phyloP scores from a whole-genome alignment of 2,888 invertebrate species.

The Candidula unifasciata region DNA sequence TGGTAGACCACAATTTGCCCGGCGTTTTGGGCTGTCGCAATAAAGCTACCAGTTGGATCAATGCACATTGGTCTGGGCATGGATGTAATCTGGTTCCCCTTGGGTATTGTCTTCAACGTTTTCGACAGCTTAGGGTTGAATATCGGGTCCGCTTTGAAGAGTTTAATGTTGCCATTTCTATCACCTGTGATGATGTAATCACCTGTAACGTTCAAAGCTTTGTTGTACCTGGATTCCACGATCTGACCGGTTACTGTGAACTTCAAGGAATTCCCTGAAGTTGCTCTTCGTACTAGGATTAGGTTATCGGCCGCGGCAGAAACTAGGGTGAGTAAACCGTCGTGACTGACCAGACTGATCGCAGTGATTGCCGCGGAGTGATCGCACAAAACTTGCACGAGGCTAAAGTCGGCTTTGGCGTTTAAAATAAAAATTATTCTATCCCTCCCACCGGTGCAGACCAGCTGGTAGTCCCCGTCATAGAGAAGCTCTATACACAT shows the following conservation, averaged over 20 bases:
- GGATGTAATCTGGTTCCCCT: background rate
- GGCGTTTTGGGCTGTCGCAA: constrained; percentile 20
- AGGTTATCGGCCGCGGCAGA: constrained; percentile 43
- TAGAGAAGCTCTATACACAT: constrained; percentile 46
- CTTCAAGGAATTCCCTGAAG: constrained; percentile 22
- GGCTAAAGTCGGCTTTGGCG: constrained; percentile 41
- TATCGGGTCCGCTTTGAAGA: constrained; percentile 32
- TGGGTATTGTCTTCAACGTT: constrained; percentile 17
- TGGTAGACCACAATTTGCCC: constrained; percentile 42
- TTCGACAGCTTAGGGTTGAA: constrained; percentile 34
- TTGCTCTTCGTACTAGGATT: constrained; percentile 39
- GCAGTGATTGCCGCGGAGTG: constrained; percentile 46
- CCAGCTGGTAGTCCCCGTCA: constrained; percentile 40
- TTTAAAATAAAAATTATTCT: constrained; percentile 46
- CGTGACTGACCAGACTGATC: constrained; percentile 35
- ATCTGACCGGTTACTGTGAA: constrained; percentile 46
- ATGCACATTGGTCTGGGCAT: constrained; percentile 28
- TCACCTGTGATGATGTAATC: constrained; percentile 40
- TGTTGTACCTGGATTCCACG: constrained; percentile 29
- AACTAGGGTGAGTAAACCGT: constrained; percentile 36
- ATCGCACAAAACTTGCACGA: constrained; percentile 46
- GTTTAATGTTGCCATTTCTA: constrained; percentile 33
- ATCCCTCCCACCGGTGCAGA: constrained; percentile 45
- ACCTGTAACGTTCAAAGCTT: constrained; percentile 16
- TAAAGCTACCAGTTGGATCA: constrained; percentile 41